phyloP scores from a whole-genome alignment of 1,140 invertebrate genomes.

The Mizuhopecten yessoensis region DNA sequence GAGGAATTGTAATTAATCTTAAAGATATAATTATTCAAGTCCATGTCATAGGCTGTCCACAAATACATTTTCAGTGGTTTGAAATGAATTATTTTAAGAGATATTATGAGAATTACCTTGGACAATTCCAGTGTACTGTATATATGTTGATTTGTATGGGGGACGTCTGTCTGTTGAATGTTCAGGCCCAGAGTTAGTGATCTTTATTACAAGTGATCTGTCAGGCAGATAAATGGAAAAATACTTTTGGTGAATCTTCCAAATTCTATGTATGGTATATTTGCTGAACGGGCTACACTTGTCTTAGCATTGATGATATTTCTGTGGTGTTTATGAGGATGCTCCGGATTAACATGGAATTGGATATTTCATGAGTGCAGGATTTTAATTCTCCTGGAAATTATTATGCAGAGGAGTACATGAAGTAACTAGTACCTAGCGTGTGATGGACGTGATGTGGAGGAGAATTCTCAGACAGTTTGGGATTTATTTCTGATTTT shows the following conservation, averaged over 20 bases:
- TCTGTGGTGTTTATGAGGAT: not conserved
- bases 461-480: not conserved
- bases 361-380: constrained; percentile 39
- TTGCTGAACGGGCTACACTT: no score
- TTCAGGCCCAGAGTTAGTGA: no score
- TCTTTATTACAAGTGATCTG: no score
- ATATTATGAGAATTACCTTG: not conserved
- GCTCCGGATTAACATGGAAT: not conserved
- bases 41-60: no score
- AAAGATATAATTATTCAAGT: not conserved
- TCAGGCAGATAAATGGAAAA: no score
- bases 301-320: not conserved
- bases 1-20: not conserved
- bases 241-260: no score
- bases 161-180: not conserved
- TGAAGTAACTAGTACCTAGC: not conserved
- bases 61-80: not conserved
- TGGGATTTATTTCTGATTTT: not conserved
- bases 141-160: not conserved
- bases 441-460: not conserved
- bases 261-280: no score
- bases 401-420: not conserved
- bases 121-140: not conserved
- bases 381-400: constrained; percentile 15
- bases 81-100: not conserved